Base-by-base conservation (phyloP, 23 tunicate genomes). In the Halocynthia aurantium region DNA sequence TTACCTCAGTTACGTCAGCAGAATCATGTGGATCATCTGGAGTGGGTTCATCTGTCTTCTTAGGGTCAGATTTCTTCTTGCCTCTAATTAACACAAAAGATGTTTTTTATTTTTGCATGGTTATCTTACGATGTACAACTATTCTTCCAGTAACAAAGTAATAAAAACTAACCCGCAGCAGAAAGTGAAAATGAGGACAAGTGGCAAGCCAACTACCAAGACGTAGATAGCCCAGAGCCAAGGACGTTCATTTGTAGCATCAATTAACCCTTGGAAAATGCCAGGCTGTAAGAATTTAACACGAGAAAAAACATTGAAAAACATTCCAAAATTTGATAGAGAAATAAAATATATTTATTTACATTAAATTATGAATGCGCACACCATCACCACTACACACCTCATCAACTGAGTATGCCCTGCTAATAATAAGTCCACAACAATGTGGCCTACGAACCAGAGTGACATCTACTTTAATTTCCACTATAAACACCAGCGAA, bases 161-260 rank as follows among this genome's bases (percentile, higher is more conserved):
- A 2, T 21, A 21, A 77, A 50, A 10, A 10, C 53, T 5, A 22
- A 31, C 78, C 98, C 70, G 88, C 93, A 86, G 85, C 92, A 93
- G 83, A 75, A 87, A 6, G 82, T 77, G 61, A 66, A 79, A 2
- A 87, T 55, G 22, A 86, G 75, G 49, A 93, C 52, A 20, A 87
- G 55, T 11, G 98, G 98, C 13, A 93, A 58, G 8, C 77, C 88
- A 52, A 93, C 82, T 60, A 83, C 98, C 13, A 80, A 62, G 22
- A 83, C 82, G 66, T 81, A 85, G 15, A 93, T 77, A 17, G 88
- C 77, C 93, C 93, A 93, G 44, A 93, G 55, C 98, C 98, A 93
- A 0, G 98, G 98, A 53, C 71, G 67, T 22, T 83, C 98, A 67
- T 77, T 82, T 5, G 86, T 55, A 0, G 93, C 83, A 62, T 77